Evolutionary conservation across 2,797 vertebrate genomes (phyloP), one percentile per base, ranked within the genome.

Genomic region (Danio jaintianensis): DNA sequence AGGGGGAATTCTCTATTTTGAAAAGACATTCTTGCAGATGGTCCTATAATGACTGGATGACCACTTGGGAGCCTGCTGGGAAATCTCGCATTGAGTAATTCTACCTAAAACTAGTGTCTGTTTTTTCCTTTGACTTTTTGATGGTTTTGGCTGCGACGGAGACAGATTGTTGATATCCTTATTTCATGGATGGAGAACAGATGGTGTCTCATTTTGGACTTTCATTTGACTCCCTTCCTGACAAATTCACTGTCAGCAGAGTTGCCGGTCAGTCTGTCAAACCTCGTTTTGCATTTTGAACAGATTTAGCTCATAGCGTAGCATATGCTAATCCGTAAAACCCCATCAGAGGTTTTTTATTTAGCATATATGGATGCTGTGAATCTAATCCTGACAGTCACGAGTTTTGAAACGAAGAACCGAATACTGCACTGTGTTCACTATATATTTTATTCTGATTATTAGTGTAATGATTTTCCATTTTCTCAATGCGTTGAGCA

Each of bases 221-320:
- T 79, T 61, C 38, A 67, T 50, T 73, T 73, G 63, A 78, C 47
- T 45, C 12, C 13, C 7, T 45, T 72, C 38, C 40, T 79, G 56
- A 16, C 56, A 62, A 70, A 75, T 64, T 45, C 68, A 72, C 47
- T 45, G 55, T 56, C 64, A 75, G 20, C 56, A 70, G 20, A 56
- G 5, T 70, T 59, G 43, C 66, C 58, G 61, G 58, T 72, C 62
- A 52, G 45, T 73, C 52, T 50, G 52, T 58, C 43, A 5, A 72
- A 55, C 38, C 20, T 55, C 69, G 36, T 72, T 79, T 79, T 71
- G 36, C 56, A 79, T 71, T 70, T 72, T 79, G 9, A 79, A 36
- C 58, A 62, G 56, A 72, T 64, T 72, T 79, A 53, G 45, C 38
- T 53, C 38, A 43, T 56, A 55, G 47, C 2, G 4, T 52, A 63